Conservation (phyloP, 2,797 vertebrate genomes). For the Clangula hyemalis region DNA sequence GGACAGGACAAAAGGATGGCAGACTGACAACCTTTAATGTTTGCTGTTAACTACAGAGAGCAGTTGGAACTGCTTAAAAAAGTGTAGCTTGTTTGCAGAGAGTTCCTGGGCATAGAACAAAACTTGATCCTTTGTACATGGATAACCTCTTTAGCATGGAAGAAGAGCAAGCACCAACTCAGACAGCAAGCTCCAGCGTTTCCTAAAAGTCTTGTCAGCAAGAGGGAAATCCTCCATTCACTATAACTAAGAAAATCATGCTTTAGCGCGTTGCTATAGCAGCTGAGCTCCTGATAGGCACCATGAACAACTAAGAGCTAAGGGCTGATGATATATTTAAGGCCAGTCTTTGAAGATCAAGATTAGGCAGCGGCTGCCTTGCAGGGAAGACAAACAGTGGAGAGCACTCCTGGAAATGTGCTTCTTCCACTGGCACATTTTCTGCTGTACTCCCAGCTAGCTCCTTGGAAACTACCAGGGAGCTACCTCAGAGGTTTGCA, state of each 20-base stretch:
- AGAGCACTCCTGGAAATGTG: constrained; percentile 72
- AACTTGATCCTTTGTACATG: background rate
- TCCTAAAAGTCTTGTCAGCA: background rate
- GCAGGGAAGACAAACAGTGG: constrained; percentile 51
- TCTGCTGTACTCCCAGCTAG: constrained; percentile 32
- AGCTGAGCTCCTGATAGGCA: background rate
- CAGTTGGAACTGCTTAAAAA: background rate
- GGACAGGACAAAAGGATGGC: background rate
- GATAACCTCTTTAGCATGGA: background rate
- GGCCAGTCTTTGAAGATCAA: constrained; percentile 5
- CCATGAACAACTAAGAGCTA: background rate
- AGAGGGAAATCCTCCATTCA: background rate
- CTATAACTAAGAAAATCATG: background rate
- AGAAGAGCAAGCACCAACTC: background rate
- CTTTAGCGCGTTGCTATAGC: background rate
- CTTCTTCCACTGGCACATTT: constrained; percentile 60
- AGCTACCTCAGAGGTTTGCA: constrained; percentile 26
- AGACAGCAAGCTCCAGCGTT: background rate
- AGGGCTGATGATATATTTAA: background rate
- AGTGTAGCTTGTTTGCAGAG: background rate
- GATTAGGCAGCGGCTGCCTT: background rate
- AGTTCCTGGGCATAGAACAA: background rate
- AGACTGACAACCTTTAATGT: background rate
- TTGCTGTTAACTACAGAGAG: background rate
- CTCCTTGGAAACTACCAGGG: constrained; percentile 73